Base-by-base conservation (phyloP, 2,113 vertebrate species). In the Triplophysa siluroides region DNA sequence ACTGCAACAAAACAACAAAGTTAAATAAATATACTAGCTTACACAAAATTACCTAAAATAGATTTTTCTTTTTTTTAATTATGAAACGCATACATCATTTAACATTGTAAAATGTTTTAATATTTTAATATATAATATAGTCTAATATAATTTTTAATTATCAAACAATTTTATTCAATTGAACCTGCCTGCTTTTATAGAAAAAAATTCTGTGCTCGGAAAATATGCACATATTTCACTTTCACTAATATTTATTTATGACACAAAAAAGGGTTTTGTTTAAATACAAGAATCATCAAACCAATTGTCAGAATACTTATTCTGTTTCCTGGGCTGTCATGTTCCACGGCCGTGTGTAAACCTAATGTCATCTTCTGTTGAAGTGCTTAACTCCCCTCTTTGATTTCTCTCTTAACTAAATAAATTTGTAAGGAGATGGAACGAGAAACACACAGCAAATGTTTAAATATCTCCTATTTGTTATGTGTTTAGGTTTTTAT, bases 391-490 rank as follows among this genome's bases (percentile, higher is more conserved):
- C 87, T 76, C 88, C 88, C 89, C 88, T 88, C 90, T 87, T 87
- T 87, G 87, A 89, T 89, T 88, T 83, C 76, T 87, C 86, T 75
- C 86, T 83, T 84, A 85, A 86, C 87, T 87, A 91, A 90, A 89
- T 88, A 91, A 90, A 91, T 91, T 90, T 90, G 73, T 64, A 45
- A 9, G 14, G 64, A 45, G 87, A 86, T 21, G 86, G 85, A 88
- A 85, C 86, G 87, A 92, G 89, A 91, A 92, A 91, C 89, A 88
- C 87, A 86, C 89, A 90, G 91, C 89, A 91, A 92, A 92, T 92
- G 89, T 93, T 93, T 92, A 92, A 92, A 90, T 90, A 88, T 91
- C 89, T 91, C 84, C 78, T 88, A 88, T 93, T 93, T 92, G 90
- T 93, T 91, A 90, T 93, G 87, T 91, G 89, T 89, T 92, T 91